Evolutionary conservation across 1,140 invertebrate genomes (phyloP).

Genomic region (Maconellicoccus hirsutus): DNA sequence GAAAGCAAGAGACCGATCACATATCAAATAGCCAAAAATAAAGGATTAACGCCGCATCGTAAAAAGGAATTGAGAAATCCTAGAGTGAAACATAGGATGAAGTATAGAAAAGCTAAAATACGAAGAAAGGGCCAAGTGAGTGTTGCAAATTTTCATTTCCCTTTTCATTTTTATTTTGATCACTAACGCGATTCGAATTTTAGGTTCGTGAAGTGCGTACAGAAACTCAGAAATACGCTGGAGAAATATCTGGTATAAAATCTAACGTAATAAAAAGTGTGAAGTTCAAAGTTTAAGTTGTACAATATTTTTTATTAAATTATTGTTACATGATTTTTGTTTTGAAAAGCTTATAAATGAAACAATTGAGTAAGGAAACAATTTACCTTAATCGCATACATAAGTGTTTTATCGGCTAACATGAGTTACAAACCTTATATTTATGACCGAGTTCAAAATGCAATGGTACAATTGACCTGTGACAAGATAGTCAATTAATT

Average conservation of each 20-base stretch:
- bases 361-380: no score
- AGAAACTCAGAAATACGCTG: slow-evolving; percentile 66
- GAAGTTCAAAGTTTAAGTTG: slow-evolving; percentile 54
- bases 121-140: slow-evolving; percentile 72
- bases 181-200: slow-evolving; percentile 33
- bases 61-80: slow-evolving; percentile 89
- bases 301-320: no score
- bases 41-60: slow-evolving; percentile 75
- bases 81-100: slow-evolving; percentile 80
- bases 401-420: no score
- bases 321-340: no score
- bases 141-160: neutral
- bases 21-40: slow-evolving; percentile 90
- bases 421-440: no score
- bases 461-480: no score
- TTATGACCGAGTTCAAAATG: no score
- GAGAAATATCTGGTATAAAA: slow-evolving; percentile 87
- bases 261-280: slow-evolving; percentile 70
- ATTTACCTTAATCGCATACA: no score
- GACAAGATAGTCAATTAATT: no score
- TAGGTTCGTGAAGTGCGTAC: slow-evolving; percentile 63
- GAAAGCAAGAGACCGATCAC: slow-evolving; percentile 68
- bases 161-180: slow-evolving; percentile 17
- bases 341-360: no score
- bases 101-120: slow-evolving; percentile 80